A percentile compares a stretch with the other conserved stretches of the same genome.
phyloP scores from a whole-genome alignment of 2,113 vertebrate species.

The Leucosticte australis region DNA sequence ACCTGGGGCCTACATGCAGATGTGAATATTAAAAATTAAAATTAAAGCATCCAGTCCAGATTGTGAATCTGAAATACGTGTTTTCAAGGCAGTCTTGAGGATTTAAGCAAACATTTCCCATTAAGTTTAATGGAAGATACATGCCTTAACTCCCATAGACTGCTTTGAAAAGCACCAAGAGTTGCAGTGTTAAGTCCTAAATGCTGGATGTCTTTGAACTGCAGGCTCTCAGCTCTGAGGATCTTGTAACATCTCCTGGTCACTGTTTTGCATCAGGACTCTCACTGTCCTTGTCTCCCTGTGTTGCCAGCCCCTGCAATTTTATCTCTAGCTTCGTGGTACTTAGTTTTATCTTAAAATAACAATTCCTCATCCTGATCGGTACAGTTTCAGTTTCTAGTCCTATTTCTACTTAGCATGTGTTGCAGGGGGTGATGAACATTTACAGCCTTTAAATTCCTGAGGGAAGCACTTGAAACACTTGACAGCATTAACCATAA shows the following conservation, averaged over 20 bases:
- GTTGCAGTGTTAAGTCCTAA: background rate
- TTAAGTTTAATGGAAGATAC: background rate
- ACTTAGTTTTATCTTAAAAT: background rate
- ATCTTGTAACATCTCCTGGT: background rate
- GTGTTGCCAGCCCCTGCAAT: background rate
- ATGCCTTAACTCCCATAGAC: background rate
- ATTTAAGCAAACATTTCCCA: conserved; percentile 6
- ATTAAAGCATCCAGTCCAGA: background rate
- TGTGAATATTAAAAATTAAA: conserved; percentile 19
- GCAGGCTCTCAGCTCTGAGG: background rate
- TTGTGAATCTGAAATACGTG: background rate
- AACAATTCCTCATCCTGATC: background rate
- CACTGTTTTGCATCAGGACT: background rate
- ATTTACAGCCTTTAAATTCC: background rate
- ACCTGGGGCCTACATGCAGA: background rate
- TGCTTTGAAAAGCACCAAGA: background rate
- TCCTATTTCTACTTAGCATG: background rate
- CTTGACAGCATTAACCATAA: conserved; percentile 5
- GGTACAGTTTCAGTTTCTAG: background rate
- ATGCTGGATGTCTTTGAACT: background rate
- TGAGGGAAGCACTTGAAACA: background rate
- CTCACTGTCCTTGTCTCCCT: background rate
- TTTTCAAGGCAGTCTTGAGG: background rate
- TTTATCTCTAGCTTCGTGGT: background rate
- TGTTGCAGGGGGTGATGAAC: background rate